Base-by-base conservation (phyloP, 1,140 invertebrate genomes). In the Pristionchus pacificus region DNA sequence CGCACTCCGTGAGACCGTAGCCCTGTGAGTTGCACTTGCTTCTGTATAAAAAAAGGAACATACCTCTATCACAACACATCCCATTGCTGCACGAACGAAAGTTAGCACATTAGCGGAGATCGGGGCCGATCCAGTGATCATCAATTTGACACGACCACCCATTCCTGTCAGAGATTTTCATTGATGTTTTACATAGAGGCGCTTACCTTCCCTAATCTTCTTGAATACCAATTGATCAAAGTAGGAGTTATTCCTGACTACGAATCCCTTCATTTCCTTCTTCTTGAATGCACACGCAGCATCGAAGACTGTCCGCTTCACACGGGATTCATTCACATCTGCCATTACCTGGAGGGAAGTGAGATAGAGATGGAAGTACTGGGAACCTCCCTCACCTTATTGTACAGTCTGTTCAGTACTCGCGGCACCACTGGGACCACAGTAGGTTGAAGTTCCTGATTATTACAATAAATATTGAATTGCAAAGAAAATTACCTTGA, bases 1-100 rank as follows among this genome's bases (percentile, higher is more conserved):
- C 90, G 81, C 92, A 94, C 85, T 97, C 95, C 2, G 95, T 97
- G 86, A 96, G 94, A 0, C 95, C 95, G 85, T 97, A 97, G 19
- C 94, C 62, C n/a, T n/a, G n/a, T n/a, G n/a, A n/a, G n/a, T n/a
- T n/a, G n/a, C n/a, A n/a, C n/a, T n/a, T n/a, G n/a, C n/a, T n/a
- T n/a, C n/a, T n/a, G n/a, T n/a, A n/a, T n/a, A n/a, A n/a, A n/a
- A n/a, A n/a, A n/a, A n/a, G n/a, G n/a, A n/a, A n/a, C n/a, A n/a
- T n/a, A 77, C 60, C 62, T 62, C 72, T 55, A 65, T 67, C 86
- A 88, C 88, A 83, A 93, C 91, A 77, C 95, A 85, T 0, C 95
- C 94, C 10, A 96, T 88, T 55, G 92, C 91, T 84, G 92, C 95
- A 75, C 94, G 88, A 63, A 91, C 89, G 83, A 97, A 97, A 1